Conservation (phyloP, 2,797 vertebrate genomes). For the Psittacula echo region DNA sequence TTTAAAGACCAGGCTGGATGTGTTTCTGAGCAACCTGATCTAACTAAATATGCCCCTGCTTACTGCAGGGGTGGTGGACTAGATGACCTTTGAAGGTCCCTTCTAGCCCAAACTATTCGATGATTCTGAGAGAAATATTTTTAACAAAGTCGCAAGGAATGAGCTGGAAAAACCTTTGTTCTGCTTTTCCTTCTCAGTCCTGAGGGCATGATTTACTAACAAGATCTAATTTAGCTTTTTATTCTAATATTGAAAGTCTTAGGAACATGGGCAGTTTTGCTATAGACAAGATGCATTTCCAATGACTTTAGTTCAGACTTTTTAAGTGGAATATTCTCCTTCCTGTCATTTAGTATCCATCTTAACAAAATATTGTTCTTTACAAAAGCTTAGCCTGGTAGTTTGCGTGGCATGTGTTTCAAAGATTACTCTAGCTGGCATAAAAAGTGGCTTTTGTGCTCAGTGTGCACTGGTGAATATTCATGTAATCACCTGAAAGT, state of each 20-base stretch:
- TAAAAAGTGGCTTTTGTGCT: constrained; percentile 31
- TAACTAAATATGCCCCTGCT: background rate
- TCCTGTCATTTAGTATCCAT: constrained; percentile 11
- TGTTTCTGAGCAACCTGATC: background rate
- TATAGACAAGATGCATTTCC: background rate
- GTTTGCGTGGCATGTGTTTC: constrained; percentile 57
- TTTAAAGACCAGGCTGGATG: background rate
- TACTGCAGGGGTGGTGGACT: background rate
- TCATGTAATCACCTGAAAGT: constrained; percentile 51
- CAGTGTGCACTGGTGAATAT: constrained; percentile 68
- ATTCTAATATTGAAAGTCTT: background rate
- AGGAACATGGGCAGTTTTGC: background rate
- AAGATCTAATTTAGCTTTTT: constrained; percentile 33
- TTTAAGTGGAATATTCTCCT: constrained; percentile 40
- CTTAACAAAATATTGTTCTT: constrained; percentile 7
- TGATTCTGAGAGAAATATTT: background rate
- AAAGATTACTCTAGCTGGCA: constrained; percentile 57
- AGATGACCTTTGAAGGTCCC: background rate
- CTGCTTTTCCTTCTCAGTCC: background rate
- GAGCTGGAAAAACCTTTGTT: background rate
- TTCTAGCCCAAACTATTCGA: background rate
- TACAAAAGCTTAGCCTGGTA: constrained; percentile 37
- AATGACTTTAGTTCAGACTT: constrained; percentile 24
- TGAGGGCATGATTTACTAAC: constrained; percentile 10
- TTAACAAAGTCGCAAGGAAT: constrained; percentile 15